Percentiles rank a stretch among this genome's conserved stretches.
Conservation (phyloP, 2,888 invertebrate species). For the Mimachlamys varia region DNA sequence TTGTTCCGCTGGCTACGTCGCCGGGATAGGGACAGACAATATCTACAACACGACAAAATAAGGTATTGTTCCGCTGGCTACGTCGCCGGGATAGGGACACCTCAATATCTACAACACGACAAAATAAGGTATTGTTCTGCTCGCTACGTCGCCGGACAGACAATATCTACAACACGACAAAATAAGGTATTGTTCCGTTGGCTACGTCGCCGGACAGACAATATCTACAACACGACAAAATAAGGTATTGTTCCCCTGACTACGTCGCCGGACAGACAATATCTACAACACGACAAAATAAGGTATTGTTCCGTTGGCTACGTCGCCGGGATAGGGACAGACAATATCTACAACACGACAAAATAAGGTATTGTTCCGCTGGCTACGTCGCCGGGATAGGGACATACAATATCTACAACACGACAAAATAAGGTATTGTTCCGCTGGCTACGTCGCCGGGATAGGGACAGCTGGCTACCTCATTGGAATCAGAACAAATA, state of each 20-base stretch:
- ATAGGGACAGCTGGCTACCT: neutral
- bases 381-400: neutral
- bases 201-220: neutral
- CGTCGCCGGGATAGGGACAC: neutral
- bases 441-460: too few relatives aligned
- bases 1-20: neutral
- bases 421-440: neutral
- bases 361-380: neutral
- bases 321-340: neutral
- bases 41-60: neutral
- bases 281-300: neutral
- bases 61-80: neutral
- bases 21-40: neutral
- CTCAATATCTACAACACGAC: neutral
- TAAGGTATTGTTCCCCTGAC: neutral
- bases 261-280: neutral
- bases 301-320: neutral
- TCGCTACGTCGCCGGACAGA: neutral
- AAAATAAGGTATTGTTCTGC: neutral
- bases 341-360: neutral
- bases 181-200: neutral
- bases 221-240: neutral
- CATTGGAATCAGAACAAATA: slow-evolving; percentile 25
- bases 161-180: neutral
- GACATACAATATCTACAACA: neutral